Evolutionary conservation across 2,888 invertebrate genomes (phyloP), one percentile per base, ranked within the genome.

Genomic region (Limnephilus auricula): DNA sequence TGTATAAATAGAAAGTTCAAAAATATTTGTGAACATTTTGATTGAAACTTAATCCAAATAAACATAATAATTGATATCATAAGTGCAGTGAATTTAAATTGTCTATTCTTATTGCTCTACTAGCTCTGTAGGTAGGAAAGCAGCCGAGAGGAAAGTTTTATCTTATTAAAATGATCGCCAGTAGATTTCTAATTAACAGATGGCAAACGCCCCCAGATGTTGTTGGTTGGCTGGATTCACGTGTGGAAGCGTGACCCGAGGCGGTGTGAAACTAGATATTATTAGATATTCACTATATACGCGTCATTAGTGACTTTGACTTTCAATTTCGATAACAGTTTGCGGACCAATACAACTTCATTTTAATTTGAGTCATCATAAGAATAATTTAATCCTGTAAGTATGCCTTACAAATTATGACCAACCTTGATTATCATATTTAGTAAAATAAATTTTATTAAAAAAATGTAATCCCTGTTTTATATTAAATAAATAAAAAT

Each of bases 251-350:
- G 34, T 34, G 85, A 30, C 90, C 90, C 65, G 34, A 25, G 90
- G 90, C 84, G 25, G 13, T 40, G 79, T 65, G 34, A 88, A 84
- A 83, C 80, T 40, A 89, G 79, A 79, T 89, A 65, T 50, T 10
- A 79, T 80, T 80, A 80, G 80, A 80, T 32, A 80, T 15, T 32
- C 32, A 80, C 32, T 79, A 2, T 40, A 13, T 80, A 80, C 45
- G 31, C 40, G 65, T 79, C 45, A 80, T 79, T 80, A 80, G 32
- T 90, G 87, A 86, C 87, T 79, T 45, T 88, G 65, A 91, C 91
- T 89, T 91, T 89, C 88, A 85, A 82, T 88, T 87, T 90, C 32
- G 90, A 82, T 90, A 88, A 90, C 90, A 80, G 88, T 88, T 82
- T 45, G 31, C 37, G 5, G 80, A 87, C 78, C 30, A 80, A 80